A percentile compares a stretch with the other conserved stretches of the same genome.
Evolutionary conservation across 2,113 vertebrate genomes (phyloP).

Genomic region (Pongo abelii): DNA sequence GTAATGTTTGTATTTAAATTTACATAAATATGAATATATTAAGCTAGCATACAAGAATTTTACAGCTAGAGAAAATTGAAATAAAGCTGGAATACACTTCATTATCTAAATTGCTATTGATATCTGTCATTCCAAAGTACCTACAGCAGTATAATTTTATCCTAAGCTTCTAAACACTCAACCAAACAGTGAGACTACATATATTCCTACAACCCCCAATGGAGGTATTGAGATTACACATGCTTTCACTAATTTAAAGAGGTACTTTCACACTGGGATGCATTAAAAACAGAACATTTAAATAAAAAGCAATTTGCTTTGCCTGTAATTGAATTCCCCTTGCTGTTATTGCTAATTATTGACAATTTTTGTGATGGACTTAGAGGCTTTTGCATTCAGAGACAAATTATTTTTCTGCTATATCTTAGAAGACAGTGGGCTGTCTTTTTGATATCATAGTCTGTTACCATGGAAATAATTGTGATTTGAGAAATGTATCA

Average conservation of each 20-base stretch:
- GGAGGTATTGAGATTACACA: conserved; percentile 82
- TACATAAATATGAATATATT: conserved; percentile 53
- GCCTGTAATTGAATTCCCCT: conserved; percentile 86
- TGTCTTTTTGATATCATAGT: conserved; percentile 72
- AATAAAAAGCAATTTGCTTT: conserved; percentile 87
- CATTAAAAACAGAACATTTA: conserved; percentile 86
- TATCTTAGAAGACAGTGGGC: conserved; percentile 62
- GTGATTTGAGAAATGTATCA: conserved; percentile 70
- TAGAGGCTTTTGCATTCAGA: conserved; percentile 74
- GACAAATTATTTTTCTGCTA: conserved; percentile 70
- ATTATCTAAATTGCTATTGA: conserved; percentile 83
- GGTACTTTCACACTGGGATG: conserved; percentile 84
- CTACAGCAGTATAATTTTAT: conserved; percentile 81
- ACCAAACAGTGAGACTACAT: conserved; percentile 78
- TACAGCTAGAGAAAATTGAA: conserved; percentile 78
- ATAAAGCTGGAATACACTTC: conserved; percentile 82
- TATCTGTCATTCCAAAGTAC: conserved; percentile 83
- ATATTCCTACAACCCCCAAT: conserved; percentile 81
- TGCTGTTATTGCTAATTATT: conserved; percentile 86
- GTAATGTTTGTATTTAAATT: conserved; percentile 60
- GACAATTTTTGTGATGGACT: conserved; percentile 83
- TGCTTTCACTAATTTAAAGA: conserved; percentile 84
- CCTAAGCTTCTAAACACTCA: conserved; percentile 80
- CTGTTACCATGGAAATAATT: conserved; percentile 77
- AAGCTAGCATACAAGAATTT: conserved; percentile 41